phyloP scores from a whole-genome alignment of 1,140 invertebrate genomes.

The Drosophila malerkotliana region DNA sequence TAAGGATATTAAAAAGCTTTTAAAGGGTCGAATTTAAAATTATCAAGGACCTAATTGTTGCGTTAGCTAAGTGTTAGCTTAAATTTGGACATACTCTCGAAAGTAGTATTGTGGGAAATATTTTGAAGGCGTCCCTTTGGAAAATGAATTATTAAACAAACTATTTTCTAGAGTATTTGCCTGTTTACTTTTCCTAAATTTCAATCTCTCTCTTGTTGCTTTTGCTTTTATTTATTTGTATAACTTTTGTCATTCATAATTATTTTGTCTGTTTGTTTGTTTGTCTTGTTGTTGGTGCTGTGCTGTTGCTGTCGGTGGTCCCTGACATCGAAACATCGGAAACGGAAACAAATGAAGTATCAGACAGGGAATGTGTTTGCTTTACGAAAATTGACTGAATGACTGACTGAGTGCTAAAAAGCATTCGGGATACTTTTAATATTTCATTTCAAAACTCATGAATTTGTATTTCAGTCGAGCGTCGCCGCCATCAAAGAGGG shows the following conservation, averaged over 20 bases:
- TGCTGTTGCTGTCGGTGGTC: slow-evolving; percentile 13
- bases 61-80: not conserved
- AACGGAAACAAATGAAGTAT: slow-evolving; percentile 79
- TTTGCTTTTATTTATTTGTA: slow-evolving; percentile 66
- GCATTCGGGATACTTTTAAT: slow-evolving; percentile 64
- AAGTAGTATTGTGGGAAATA: too few species aligned
- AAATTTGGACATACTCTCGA: not conserved
- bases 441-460: slow-evolving; percentile 74
- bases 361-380: slow-evolving; percentile 62
- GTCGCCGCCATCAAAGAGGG: slow-evolving; percentile 21
- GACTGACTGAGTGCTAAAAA: slow-evolving; percentile 50
- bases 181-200: slow-evolving; percentile 7
- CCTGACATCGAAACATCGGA: slow-evolving; percentile 62
- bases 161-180: slow-evolving; percentile 38
- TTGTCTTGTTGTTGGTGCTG: slow-evolving; percentile 17
- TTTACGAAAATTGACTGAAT: slow-evolving; percentile 53
- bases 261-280: slow-evolving; percentile 72
- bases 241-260: slow-evolving; percentile 82
- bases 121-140: too few species aligned
- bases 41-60: not conserved
- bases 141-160: not conserved
- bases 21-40: slow-evolving; percentile 1
- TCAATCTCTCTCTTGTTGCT: slow-evolving; percentile 17
- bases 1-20: not conserved
- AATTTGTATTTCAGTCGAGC: slow-evolving; percentile 65